Evolutionary conservation across 2,113 vertebrate species (phyloP), one percentile per base, ranked within the genome.

Genomic region (Bostrychus sinensis): DNA sequence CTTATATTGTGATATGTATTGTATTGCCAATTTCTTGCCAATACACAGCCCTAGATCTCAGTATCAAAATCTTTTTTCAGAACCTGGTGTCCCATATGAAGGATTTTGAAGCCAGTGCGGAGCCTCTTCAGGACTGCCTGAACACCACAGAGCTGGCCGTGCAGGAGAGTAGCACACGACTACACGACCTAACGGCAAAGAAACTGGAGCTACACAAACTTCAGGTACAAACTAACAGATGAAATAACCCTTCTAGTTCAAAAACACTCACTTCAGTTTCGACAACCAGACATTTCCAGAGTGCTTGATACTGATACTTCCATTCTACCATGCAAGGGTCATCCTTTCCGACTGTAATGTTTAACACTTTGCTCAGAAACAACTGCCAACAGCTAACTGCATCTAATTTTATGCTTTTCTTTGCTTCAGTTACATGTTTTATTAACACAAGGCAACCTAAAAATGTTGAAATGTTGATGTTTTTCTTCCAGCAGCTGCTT

Each of bases 1-100:
- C n/a, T n/a, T n/a, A n/a, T n/a, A n/a, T n/a, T n/a, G n/a, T n/a
- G n/a, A n/a, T n/a, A n/a, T n/a, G n/a, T n/a, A n/a, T 16, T 42
- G 12, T 42, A 9, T 42, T 42, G 1, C n/a, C 20, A 23, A 26
- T 16, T 11, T 51, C 23, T 26, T 26, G 13, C 22, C 13, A 23
- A 50, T 39, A 13, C 14, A 32, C 3, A 7, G n/a, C n/a, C n/a
- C n/a, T n/a, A 5, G 14, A n/a, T 7, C 6, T 7, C 13, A 39
- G 13, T 30, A 53, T 3, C 9, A 53, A 30, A 28, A 2, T 1
- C 64, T 32, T 65, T 8, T 75, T 63, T 54, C 63, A 99, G 97
- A 96, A 92, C 67, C 89, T 99, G 23, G 91, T 95, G 84, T 89
- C 91, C 62, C 96, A 97, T 82, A 98, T 99, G 96, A 95, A 94